Percentiles rank a stretch among this genome's conserved stretches.
phyloP scores from a whole-genome alignment of 2,797 vertebrate genomes.

The Oreochromis mossambicus region DNA sequence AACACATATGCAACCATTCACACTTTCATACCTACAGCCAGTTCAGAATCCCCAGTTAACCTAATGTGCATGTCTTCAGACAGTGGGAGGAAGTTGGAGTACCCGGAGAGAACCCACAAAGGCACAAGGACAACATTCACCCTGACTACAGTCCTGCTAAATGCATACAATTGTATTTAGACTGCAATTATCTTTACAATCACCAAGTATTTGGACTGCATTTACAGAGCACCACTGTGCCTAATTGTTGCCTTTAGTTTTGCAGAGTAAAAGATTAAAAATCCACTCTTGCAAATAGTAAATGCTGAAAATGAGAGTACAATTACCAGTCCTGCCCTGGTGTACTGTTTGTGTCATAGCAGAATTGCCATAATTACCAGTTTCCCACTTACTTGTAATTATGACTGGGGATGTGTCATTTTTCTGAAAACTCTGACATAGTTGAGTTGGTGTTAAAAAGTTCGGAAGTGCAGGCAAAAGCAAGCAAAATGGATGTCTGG shows the following conservation, averaged over 20 bases:
- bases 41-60: not conserved
- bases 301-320: not conserved
- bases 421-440: not conserved
- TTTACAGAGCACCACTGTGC: not conserved
- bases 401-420: not conserved
- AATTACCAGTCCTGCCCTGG: not conserved
- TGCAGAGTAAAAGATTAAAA: not conserved
- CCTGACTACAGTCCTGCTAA: not conserved
- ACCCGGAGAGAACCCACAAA: not conserved
- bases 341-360: not conserved
- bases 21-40: not conserved
- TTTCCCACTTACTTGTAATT: not conserved
- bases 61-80: not conserved
- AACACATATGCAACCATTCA: not conserved
- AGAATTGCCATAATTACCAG: not conserved
- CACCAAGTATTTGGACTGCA: not conserved
- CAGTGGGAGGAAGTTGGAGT: not conserved
- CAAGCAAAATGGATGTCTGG: not conserved
- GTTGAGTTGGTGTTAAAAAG: not conserved
- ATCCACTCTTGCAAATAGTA: not conserved
- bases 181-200: not conserved
- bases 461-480: not conserved
- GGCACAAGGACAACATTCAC: not conserved
- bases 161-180: not conserved
- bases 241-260: not conserved